Conservation (phyloP, 92 coral and sea anemone genomes). For the Ricordea florida region DNA sequence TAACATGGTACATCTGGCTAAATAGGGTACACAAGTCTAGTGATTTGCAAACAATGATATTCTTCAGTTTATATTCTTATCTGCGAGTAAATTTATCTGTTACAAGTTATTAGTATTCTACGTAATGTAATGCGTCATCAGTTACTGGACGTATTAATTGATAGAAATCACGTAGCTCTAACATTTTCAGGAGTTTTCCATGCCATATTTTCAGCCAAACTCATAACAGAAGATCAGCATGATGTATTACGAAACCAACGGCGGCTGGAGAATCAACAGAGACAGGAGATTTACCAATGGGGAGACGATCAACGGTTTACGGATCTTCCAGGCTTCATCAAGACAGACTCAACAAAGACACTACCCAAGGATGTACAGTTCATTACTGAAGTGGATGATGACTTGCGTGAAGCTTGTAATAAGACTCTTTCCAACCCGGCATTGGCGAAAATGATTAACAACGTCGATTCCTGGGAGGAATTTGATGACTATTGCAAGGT, state of each 20-base stretch:
- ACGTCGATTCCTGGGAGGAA: conserved; percentile 71
- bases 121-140: not conserved
- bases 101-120: too few species aligned
- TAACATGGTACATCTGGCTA: too few species aligned
- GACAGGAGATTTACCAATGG: conserved; percentile 67
- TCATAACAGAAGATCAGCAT: conserved; percentile 53
- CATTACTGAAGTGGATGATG: conserved; percentile 50
- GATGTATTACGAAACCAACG: conserved; percentile 66
- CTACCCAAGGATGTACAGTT: conserved; percentile 71
- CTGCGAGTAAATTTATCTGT: too few species aligned
- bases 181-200: too few species aligned
- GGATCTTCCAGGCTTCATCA: conserved; percentile 65
- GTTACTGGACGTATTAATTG: too few species aligned
- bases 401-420: conserved; percentile 50
- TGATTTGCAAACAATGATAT: too few species aligned
- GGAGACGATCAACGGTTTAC: conserved; percentile 37
- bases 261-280: conserved; percentile 55
- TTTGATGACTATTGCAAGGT: conserved; percentile 65
- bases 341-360: conserved; percentile 10
- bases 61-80: too few species aligned
- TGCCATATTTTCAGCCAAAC: not conserved
- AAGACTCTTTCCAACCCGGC: conserved; percentile 57
- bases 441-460: conserved; percentile 35
- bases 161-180: too few species aligned
- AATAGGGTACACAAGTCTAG: too few species aligned